Conservation (phyloP, 2,113 vertebrate species). For the Planiliza haematocheilus region DNA sequence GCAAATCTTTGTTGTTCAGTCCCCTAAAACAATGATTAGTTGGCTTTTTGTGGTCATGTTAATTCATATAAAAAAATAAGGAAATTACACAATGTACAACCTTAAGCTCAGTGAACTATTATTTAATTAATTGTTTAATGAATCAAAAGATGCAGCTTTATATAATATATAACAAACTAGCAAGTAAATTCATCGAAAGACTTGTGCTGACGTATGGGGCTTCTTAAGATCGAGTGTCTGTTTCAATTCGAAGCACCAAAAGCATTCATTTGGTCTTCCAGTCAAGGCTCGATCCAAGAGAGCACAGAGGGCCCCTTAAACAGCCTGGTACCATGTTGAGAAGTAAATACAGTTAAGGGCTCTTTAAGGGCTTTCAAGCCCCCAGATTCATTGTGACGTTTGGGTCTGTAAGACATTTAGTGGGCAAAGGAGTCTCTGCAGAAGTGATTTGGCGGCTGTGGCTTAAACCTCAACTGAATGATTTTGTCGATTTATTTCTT, state of each 20-base stretch:
- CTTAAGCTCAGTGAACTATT: too few species aligned
- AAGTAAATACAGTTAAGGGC: conserved; percentile 70
- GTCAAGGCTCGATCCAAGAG: conserved; percentile 51
- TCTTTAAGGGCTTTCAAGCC: conserved; percentile 55
- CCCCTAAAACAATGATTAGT: too few species aligned
- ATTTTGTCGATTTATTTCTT: conserved; percentile 70
- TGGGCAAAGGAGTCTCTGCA: conserved; percentile 61
- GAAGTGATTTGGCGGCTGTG: conserved; percentile 64
- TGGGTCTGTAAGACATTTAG: conserved; percentile 72
- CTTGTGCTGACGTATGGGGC: background rate
- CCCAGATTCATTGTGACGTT: conserved; percentile 42
- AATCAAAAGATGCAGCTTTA: too few species aligned
- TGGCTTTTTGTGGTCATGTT: too few species aligned
- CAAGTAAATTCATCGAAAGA: background rate
- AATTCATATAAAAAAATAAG: too few species aligned
- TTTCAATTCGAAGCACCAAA: conserved; percentile 44
- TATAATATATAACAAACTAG: too few species aligned
- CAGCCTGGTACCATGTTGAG: conserved; percentile 41
- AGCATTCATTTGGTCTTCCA: conserved; percentile 48
- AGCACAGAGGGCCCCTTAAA: conserved; percentile 56
- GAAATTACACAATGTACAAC: too few species aligned
- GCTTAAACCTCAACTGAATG: conserved; percentile 59
- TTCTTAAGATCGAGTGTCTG: conserved; percentile 35
- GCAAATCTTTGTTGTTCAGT: too few species aligned
- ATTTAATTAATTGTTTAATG: too few species aligned